phyloP scores from a whole-genome alignment of 2,888 invertebrate genomes.

The Liodrosophila aerea region DNA sequence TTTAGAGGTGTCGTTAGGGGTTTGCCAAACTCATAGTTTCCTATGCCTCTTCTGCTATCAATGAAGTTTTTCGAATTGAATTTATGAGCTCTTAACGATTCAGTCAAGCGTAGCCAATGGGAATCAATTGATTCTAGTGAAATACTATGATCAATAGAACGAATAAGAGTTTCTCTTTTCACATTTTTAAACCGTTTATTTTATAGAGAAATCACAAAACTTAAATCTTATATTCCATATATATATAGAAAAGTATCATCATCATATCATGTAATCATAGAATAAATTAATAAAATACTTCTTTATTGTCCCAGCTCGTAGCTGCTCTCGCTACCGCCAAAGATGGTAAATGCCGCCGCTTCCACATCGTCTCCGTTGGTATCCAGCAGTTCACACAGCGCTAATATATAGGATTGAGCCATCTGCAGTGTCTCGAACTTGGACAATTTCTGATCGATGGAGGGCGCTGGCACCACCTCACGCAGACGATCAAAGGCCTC shows the following conservation, averaged over 20 bases:
- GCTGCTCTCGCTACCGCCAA: slow-evolving; percentile 47
- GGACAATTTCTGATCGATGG: slow-evolving; percentile 88
- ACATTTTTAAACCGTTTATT: slow-evolving; percentile 22
- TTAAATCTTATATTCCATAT: slow-evolving; percentile 47
- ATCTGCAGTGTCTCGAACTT: slow-evolving; percentile 91
- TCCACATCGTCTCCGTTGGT: slow-evolving; percentile 66
- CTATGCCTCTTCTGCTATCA: slow-evolving; percentile 49
- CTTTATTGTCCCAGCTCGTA: slow-evolving; percentile 32
- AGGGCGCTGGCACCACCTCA: slow-evolving; percentile 88
- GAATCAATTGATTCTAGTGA: background rate
- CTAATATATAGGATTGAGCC: slow-evolving; percentile 90
- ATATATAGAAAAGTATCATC: slow-evolving; percentile 6
- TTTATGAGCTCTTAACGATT: slow-evolving; percentile 42
- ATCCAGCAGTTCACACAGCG: slow-evolving; percentile 86
- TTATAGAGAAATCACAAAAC: slow-evolving; percentile 61
- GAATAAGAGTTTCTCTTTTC: background rate
- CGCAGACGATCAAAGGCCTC: slow-evolving; percentile 88
- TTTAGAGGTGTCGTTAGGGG: slow-evolving; percentile 19
- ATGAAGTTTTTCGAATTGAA: slow-evolving; percentile 60
- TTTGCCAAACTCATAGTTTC: slow-evolving; percentile 32
- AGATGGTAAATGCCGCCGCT: slow-evolving; percentile 50
- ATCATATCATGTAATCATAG: background rate
- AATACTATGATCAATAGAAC: background rate
- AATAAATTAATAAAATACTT: too few species aligned
- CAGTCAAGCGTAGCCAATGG: slow-evolving; percentile 44